Conservation (phyloP, 2,113 vertebrate species). For the Gracilinanus agilis region DNA sequence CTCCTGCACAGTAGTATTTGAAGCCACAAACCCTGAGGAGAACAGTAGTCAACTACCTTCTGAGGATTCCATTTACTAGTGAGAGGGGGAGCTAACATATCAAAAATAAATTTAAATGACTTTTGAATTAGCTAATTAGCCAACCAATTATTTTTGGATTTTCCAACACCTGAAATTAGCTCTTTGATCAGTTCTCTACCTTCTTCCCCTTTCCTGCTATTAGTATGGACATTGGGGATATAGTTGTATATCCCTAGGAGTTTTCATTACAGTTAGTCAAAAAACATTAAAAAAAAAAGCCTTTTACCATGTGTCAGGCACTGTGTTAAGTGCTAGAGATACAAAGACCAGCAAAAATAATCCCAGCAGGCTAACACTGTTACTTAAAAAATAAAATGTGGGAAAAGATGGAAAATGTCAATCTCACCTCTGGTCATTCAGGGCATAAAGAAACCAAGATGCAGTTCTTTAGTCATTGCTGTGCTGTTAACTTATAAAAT, state of each 20-base stretch:
- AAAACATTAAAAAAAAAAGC: not conserved
- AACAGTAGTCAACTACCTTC: not conserved
- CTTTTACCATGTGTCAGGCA: not conserved
- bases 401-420: not conserved
- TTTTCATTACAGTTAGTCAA: not conserved
- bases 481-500: not conserved
- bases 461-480: not conserved
- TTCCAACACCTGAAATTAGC: not conserved
- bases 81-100: not conserved
- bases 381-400: not conserved
- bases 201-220: not conserved
- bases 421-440: not conserved
- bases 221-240: not conserved
- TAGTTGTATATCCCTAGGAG: not conserved
- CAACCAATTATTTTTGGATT: not conserved
- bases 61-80: not conserved
- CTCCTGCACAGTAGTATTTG: not conserved
- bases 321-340: not conserved
- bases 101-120: not conserved
- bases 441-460: not conserved
- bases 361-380: not conserved
- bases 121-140: not conserved
- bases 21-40: not conserved
- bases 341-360: not conserved
- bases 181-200: not conserved